A percentile compares a stretch with the other conserved stretches of the same genome.
Evolutionary conservation across 2,888 invertebrate genomes (phyloP).

Genomic region (Bellardia bayeri): DNA sequence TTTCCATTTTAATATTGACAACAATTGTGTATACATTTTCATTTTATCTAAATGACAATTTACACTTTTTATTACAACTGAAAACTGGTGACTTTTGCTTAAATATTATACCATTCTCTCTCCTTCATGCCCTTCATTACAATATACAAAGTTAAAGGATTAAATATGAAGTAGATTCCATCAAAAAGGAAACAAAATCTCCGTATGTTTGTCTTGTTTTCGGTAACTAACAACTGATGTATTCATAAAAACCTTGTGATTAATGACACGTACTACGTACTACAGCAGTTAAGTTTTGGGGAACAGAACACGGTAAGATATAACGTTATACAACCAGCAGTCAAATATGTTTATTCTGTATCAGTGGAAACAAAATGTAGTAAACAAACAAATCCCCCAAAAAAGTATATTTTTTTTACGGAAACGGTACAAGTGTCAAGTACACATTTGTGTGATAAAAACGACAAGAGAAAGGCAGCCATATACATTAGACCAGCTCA

Average conservation of each 20-base stretch:
- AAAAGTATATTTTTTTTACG: slow-evolving; percentile 29
- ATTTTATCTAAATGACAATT: slow-evolving; percentile 51
- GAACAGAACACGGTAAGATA: background rate
- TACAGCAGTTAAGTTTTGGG: slow-evolving; percentile 73
- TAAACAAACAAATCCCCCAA: background rate
- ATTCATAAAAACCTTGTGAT: slow-evolving; percentile 84
- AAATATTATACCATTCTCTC: background rate
- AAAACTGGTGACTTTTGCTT: slow-evolving; percentile 7
- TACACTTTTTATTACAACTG: slow-evolving; percentile 27
- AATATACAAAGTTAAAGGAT: slow-evolving; percentile 20
- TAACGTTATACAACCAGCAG: slow-evolving; percentile 4
- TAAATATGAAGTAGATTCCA: slow-evolving; percentile 25
- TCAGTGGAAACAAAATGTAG: slow-evolving; percentile 36
- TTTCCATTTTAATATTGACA: background rate
- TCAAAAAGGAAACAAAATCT: background rate
- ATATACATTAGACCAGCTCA: background rate
- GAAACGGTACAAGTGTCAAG: slow-evolving; percentile 48
- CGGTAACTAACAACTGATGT: slow-evolving; percentile 78
- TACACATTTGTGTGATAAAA: slow-evolving; percentile 31
- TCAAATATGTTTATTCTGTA: background rate
- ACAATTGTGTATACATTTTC: slow-evolving; percentile 5
- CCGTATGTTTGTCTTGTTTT: slow-evolving; percentile 4
- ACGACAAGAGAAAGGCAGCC: background rate
- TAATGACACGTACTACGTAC: slow-evolving; percentile 84
- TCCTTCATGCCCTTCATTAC: background rate